phyloP scores from a whole-genome alignment of 2,113 vertebrate genomes.

The Dasyornis broadbenti region DNA sequence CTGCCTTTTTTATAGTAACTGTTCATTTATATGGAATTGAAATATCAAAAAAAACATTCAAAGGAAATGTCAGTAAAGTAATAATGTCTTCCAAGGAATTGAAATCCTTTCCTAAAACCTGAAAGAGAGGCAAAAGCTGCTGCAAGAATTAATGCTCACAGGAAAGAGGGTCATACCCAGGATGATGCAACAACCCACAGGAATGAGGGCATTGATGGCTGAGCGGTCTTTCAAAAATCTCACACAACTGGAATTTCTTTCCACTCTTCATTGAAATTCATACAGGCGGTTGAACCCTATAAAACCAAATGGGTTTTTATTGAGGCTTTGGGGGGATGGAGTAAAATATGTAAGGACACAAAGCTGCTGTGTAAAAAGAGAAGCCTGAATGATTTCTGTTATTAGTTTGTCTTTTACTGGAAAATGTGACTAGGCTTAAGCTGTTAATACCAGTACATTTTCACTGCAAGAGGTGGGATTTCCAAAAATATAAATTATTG shows the following conservation, averaged over 20 bases:
- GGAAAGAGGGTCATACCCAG: not conserved
- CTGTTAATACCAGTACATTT: constrained; percentile 20
- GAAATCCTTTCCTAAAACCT: not conserved
- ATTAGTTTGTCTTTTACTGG: not conserved
- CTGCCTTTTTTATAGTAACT: not conserved
- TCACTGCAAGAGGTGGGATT: constrained; percentile 33
- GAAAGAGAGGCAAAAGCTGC: rapidly evolving
- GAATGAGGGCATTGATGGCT: not conserved
- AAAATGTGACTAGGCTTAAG: constrained; percentile 1
- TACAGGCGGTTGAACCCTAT: not conserved
- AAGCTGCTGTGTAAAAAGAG: not conserved
- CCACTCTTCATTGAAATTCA: not conserved
- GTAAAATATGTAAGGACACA: not conserved
- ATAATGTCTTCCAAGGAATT: not conserved
- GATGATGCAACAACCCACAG: not conserved
- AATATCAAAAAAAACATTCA: not conserved
- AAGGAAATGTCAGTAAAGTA: not conserved
- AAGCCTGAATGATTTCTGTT: not conserved
- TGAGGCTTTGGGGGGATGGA: not conserved
- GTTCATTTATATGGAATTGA: not conserved
- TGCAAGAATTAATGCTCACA: not conserved
- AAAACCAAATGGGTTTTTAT: not conserved
- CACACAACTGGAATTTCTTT: not conserved
- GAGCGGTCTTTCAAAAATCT: not conserved
- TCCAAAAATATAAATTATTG: constrained; percentile 58